A percentile compares a stretch with the other conserved stretches of the same genome.
phyloP scores from a whole-genome alignment of 1,140 invertebrate genomes.

The Uloborus diversus region DNA sequence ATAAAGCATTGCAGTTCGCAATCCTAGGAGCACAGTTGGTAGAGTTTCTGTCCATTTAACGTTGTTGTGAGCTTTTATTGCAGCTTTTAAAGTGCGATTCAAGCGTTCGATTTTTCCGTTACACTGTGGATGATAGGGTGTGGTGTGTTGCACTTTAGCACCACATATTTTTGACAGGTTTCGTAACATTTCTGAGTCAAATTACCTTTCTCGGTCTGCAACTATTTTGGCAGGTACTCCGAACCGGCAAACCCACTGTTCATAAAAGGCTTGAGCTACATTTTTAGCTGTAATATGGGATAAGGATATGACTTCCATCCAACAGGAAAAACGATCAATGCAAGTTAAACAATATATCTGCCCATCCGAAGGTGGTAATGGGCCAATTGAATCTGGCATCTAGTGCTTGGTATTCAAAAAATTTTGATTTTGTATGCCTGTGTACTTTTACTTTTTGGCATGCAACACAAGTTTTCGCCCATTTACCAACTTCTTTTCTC shows the following conservation, averaged over 20 bases:
- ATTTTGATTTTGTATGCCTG: not conserved
- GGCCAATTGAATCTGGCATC: not conserved
- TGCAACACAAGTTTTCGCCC: not conserved
- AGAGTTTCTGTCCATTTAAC: not conserved
- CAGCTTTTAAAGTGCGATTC: constrained; percentile 54
- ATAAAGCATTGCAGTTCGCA: not conserved
- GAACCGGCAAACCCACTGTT: not conserved
- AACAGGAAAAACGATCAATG: not conserved
- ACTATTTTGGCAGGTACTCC: not conserved
- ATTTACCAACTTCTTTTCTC: not conserved
- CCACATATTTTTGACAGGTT: constrained; percentile 1
- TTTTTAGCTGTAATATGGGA: not conserved
- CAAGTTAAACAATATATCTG: not conserved
- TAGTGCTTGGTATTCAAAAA: not conserved
- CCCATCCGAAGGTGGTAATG: not conserved
- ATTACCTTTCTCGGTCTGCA: not conserved
- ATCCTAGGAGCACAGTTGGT: not conserved
- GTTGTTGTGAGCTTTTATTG: constrained; percentile 36
- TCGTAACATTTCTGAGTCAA: not conserved
- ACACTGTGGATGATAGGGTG: constrained; percentile 59
- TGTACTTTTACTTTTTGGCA: not conserved
- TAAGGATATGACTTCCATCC: not conserved
- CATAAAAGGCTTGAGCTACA: not conserved
- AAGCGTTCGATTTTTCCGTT: constrained; percentile 62
- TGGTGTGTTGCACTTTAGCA: not conserved